Conservation (phyloP, 2,888 invertebrate genomes). For the Limnephilus lunatus region DNA sequence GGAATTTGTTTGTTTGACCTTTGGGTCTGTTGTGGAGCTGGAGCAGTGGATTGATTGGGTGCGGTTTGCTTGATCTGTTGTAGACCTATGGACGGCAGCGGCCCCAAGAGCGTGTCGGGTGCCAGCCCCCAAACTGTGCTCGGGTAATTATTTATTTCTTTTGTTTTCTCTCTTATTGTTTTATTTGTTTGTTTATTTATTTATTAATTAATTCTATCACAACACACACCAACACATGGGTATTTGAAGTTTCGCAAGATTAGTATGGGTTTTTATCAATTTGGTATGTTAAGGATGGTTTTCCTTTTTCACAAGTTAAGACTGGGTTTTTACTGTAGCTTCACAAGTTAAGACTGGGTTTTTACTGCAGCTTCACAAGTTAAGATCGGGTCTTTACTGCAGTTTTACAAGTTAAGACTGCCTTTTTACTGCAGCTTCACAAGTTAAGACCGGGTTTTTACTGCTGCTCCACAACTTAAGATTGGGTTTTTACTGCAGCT, state of each 20-base stretch:
- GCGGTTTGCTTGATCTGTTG: constrained; percentile 73
- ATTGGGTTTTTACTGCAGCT: too few relatives aligned
- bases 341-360: too few relatives aligned
- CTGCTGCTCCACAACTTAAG: too few relatives aligned
- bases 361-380: too few relatives aligned
- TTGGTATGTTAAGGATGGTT: too few relatives aligned
- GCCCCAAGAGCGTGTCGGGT: constrained; percentile 78
- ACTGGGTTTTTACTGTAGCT: too few relatives aligned
- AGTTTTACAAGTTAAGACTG: too few relatives aligned
- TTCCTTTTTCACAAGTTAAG: too few relatives aligned
- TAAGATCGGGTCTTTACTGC: too few relatives aligned
- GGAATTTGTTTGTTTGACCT: background rate
- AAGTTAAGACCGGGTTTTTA: too few relatives aligned
- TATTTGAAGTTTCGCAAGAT: background rate
- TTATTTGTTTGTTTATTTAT: constrained; percentile 66
- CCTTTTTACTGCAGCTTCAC: too few relatives aligned
- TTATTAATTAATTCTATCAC: constrained; percentile 28
- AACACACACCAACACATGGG: background rate
- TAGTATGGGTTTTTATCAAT: background rate
- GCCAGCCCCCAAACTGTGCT: constrained; percentile 80
- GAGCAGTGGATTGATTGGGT: constrained; percentile 13
- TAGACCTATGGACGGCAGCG: constrained; percentile 81
- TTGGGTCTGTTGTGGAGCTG: background rate
- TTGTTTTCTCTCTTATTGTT: constrained; percentile 66
- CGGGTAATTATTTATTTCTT: constrained; percentile 78